Evolutionary conservation across 2,113 vertebrate genomes (phyloP), one percentile per base, ranked within the genome.

Genomic region (Brienomyrus longianalis): DNA sequence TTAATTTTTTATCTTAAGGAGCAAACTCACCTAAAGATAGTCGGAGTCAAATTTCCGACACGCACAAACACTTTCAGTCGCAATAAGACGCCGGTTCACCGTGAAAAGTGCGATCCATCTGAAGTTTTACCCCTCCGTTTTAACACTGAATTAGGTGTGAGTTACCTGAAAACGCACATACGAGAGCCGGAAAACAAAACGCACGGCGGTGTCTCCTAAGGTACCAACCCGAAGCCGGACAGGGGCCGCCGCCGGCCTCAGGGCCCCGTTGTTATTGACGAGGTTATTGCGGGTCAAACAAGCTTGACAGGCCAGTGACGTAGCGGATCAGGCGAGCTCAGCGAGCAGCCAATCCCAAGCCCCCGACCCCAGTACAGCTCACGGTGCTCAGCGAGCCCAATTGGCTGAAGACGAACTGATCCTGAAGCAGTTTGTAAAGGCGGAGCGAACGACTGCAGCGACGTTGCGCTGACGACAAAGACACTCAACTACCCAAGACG

Each of bases 301-400:
- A 48, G 39, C 88, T 8, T 84, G 84, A 51, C 83, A 35, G 15
- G 62, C 51, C 17, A 31, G 39, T 91, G 89, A 91, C 90, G 89
- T 86, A 9, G 9, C 11, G 1, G 84, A 89, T 89, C 74, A 83
- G 54, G 89, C 54, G 88, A 92, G 54, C 50, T 83, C 3, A 27
- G 27, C 11, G 19, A 15, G 5, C 5, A n/a, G 31, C 92, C 89
- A 92, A 92, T 92, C 43, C 31, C n/a, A 51, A 86, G 19, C 8
- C 5, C 48, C 56, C 50, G 27, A 31, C 15, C 48, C 47, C 13
- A 27, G 48, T 31, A 10, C 47, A 45, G 48, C 17, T 35, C 15
- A 54, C 3, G 15, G 62, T 1, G 3, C 10, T 13, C 62, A 1
- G 3, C 27, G 27, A 15, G 31, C 23, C 31, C 3, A 15, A 3